Base-by-base conservation (phyloP, 2,888 invertebrate genomes). In the Eupithecia abbreviata region DNA sequence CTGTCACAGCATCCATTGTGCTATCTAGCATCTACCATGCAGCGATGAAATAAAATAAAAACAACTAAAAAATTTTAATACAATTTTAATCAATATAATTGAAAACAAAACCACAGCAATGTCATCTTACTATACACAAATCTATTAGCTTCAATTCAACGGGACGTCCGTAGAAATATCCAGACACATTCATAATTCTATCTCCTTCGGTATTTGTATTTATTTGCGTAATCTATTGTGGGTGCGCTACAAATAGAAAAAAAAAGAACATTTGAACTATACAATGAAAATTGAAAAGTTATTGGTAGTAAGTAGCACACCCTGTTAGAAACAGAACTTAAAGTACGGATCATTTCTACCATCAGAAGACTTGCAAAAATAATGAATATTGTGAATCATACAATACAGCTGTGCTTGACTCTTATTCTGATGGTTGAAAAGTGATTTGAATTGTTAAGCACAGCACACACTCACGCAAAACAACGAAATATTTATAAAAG, bases 151-250 rank as follows among this genome's bases (percentile, higher is more conserved):
- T 78, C 75, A 66, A 67, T 75, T 12, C 51, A 55, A 67, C 78
- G 67, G 87, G 85, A 15, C 18, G 65, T 73, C 75, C 88, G 85
- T 84, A 82, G 78, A 77, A 86, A 85, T 84, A 82, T 86, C 81
- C 85, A 77, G 72, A 81, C 76, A 78, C 77, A 77, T 78, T 82
- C 75, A 77, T 78, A 81, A 30, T 55, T 72, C 62, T 88, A 89
- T 91, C 94, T 92, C 91, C 92, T 92, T 89, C 92, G 90, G 90
- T 91, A 93, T 90, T 93, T 94, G 92, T 90, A 93, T 93, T 90
- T 94, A 90, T 92, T 94, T 90, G 90, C 85, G 89, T 91, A 91
- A 89, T 92, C 93, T 92, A 95, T 89, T 84, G 90, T 90, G 91
- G 94, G 93, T 90, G 94, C 94, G 92, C 94, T 94, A 94, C 88